Evolutionary conservation across 2,797 vertebrate species (phyloP).

Genomic region (Onychomys leucogaster): DNA sequence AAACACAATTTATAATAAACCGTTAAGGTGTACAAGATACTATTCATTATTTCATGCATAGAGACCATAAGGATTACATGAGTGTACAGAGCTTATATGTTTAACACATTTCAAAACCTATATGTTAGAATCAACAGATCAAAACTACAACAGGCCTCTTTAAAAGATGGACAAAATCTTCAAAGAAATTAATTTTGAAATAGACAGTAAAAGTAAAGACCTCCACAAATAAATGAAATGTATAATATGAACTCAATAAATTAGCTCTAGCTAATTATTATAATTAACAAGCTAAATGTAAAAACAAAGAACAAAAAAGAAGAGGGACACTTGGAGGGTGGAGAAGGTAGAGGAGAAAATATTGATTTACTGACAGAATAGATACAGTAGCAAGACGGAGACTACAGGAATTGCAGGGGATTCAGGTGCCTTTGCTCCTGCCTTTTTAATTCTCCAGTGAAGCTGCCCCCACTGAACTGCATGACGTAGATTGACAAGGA

Average conservation of each 20-base stretch:
- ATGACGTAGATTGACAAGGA: background rate
- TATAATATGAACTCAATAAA: background rate
- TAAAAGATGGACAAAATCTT: background rate
- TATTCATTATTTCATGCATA: background rate
- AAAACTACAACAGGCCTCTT: background rate
- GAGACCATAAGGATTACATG: background rate
- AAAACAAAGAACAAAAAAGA: too few relatives aligned
- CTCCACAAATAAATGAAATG: background rate
- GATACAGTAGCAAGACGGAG: rapidly evolving
- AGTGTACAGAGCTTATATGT: background rate
- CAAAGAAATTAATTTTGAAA: background rate
- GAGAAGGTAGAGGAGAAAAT: background rate
- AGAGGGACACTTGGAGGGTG: too few relatives aligned
- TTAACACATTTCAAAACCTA: background rate
- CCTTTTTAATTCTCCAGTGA: background rate
- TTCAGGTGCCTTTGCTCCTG: too few relatives aligned
- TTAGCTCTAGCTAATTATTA: background rate
- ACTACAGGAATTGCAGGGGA: background rate
- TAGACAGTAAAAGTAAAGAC: rapidly evolving
- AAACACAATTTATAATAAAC: background rate
- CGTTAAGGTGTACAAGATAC: background rate
- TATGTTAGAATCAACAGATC: background rate
- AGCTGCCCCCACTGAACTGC: background rate
- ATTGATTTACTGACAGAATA: too few relatives aligned
- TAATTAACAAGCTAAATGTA: background rate